Base-by-base conservation (phyloP, 2,888 invertebrate genomes). In the Tolmerus cingulatus region DNA sequence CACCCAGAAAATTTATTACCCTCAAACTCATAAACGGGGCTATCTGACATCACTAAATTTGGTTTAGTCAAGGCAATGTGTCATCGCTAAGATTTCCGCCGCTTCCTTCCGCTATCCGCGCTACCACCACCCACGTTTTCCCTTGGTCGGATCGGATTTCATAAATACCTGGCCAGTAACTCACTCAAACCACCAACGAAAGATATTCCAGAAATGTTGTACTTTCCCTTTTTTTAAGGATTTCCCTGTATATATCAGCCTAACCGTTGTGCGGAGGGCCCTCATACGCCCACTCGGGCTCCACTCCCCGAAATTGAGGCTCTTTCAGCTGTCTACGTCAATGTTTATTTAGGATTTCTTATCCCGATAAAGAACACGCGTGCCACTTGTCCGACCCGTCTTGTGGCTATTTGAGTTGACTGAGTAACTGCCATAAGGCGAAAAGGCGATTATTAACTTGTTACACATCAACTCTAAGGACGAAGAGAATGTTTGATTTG, bases 341-440 rank as follows among this genome's bases (percentile, higher is more conserved):
- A 43, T 78, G 78, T 78, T 78, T 78, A 78, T 40, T 78, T 78
- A 78, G 78, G 78, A 78, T 78, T 78, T 78, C 40, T 40, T 78
- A 19, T 78, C 8, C 78, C 46, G 78, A 78, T 43, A 40, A 66
- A 66, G 78, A 12, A 78, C 43, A 78, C 66, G 66, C 40, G 43
- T 78, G 37, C 78, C 37, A 34, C 43, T 78, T 78, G 23, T 78
- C 37, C 23, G 78, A n/a, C 23, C 43, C 40, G 40, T 40, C 78
- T 78, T 78, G 78, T 43, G 23, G 34, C 76, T 76, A 37, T 76
- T 76, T 76, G 66, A 66, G 7, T 66, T 66, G 66, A 2, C 66
- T 66, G 27, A 66, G 66, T 66, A 66, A 66, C 66, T 66, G 66
- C 66, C 66, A 27, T 66, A 66, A 66, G 66, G 66, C 66, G 23